phyloP scores from a whole-genome alignment of 2,113 vertebrate species.

The Podilymbus podiceps region DNA sequence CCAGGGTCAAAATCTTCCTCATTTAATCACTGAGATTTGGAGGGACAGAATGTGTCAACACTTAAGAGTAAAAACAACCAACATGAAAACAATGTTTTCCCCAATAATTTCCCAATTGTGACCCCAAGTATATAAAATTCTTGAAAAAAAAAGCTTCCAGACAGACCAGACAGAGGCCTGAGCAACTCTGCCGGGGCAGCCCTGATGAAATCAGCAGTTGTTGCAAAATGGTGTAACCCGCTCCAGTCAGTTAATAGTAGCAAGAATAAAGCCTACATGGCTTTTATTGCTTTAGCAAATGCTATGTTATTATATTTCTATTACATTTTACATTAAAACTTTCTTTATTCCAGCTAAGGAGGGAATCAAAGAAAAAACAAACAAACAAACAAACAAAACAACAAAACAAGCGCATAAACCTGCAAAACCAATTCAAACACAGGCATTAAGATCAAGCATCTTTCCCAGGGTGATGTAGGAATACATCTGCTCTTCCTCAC shows the following conservation, averaged over 20 bases:
- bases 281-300: background rate
- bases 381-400: too few relatives aligned
- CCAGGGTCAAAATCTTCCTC: background rate
- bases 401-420: background rate
- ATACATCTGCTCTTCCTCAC: background rate
- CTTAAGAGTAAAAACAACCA: background rate
- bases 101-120: background rate
- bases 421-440: background rate
- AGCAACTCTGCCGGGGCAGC: background rate
- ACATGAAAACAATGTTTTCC: background rate
- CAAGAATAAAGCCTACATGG: background rate
- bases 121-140: background rate
- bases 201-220: background rate
- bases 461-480: background rate
- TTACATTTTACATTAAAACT: background rate
- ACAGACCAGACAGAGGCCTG: background rate
- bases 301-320: background rate
- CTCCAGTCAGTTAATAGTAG: background rate
- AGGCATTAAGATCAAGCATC: background rate
- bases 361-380: background rate
- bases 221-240: background rate
- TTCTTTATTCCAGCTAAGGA: background rate
- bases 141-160: background rate
- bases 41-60: conserved; percentile 21
- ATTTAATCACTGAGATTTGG: background rate